A percentile compares a stretch with the other conserved stretches of the same genome.
Evolutionary conservation across 1,140 invertebrate species (phyloP).

Genomic region (Cheumatopsyche charites): DNA sequence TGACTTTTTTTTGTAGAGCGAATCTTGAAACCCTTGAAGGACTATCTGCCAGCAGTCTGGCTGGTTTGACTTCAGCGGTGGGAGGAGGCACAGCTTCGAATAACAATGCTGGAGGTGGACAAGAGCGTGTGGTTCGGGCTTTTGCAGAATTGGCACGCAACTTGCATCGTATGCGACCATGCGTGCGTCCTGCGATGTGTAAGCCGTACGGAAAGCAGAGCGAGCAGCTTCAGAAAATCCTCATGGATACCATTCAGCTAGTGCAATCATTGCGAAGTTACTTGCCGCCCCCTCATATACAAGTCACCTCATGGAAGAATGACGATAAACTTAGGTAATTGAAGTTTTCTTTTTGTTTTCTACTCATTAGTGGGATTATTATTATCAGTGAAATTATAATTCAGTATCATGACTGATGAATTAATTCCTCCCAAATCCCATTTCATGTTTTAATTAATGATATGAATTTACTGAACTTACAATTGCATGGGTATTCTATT

Average conservation of each 20-base stretch:
- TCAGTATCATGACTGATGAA: too few relatives aligned
- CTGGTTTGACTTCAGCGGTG: conserved; percentile 31
- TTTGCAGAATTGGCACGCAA: conserved; percentile 85
- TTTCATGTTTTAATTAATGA: too few relatives aligned
- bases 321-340: conserved; percentile 77
- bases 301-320: conserved; percentile 86
- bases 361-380: too few relatives aligned
- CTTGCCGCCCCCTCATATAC: conserved; percentile 82
- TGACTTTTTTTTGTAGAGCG: conserved; percentile 56
- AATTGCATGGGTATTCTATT: too few relatives aligned
- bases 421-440: too few relatives aligned
- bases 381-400: too few relatives aligned
- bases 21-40: conserved; percentile 75
- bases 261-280: conserved; percentile 83
- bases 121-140: conserved; percentile 80
- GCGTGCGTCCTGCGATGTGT: conserved; percentile 83
- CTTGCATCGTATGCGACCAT: conserved; percentile 83
- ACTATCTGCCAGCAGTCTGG: conserved; percentile 58
- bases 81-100: conserved; percentile 38
- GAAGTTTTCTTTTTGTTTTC: too few relatives aligned
- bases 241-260: conserved; percentile 83
- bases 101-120: conserved; percentile 60
- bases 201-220: conserved; percentile 89
- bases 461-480: too few relatives aligned
- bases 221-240: conserved; percentile 83